These are phyloP conservation scores for Taenaris catops DNA, from an alignment of 2,888 invertebrate genomes.

Conservation along the genomic window DNA sequence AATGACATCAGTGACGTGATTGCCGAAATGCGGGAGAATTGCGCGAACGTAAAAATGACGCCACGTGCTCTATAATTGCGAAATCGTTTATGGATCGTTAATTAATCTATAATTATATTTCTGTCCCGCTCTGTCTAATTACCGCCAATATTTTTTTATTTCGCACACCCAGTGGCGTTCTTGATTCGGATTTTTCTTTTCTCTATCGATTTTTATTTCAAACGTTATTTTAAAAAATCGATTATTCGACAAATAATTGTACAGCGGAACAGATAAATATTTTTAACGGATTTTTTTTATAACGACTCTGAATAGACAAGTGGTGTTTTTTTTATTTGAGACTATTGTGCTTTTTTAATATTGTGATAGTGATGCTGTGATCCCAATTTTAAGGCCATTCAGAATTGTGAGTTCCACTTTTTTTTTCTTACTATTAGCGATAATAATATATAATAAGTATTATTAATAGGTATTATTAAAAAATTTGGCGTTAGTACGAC, in stretches of 20 bases:
- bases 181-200: slow-evolving; percentile 16
- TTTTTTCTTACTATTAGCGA: too few species aligned
- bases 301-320: slow-evolving; percentile 30
- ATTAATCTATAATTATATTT: slow-evolving; percentile 60
- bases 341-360: slow-evolving; percentile 39
- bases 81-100: slow-evolving; percentile 54
- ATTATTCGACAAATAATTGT: too few species aligned
- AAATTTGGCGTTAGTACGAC: too few species aligned
- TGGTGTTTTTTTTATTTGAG: slow-evolving; percentile 35
- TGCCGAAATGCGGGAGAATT: slow-evolving; percentile 5
- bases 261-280: too few species aligned
- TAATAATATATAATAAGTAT: too few species aligned
- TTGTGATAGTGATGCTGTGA: slow-evolving; percentile 71
- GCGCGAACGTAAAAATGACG: slow-evolving; percentile 38
- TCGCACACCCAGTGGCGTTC: slow-evolving; percentile 11
- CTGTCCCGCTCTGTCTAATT: slow-evolving; percentile 63
- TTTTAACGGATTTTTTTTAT: not conserved
- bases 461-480: too few species aligned
- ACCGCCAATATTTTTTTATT: slow-evolving; percentile 32
- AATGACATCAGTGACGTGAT: slow-evolving; percentile 73
- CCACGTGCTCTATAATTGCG: slow-evolving; percentile 64
- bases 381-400: slow-evolving; percentile 39
- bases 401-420: slow-evolving; percentile 59
- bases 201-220: slow-evolving; percentile 9
- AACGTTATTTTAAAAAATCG: slow-evolving; percentile 2